Base-by-base conservation (phyloP, 2,113 vertebrate species). In the Oryzias melastigma region DNA sequence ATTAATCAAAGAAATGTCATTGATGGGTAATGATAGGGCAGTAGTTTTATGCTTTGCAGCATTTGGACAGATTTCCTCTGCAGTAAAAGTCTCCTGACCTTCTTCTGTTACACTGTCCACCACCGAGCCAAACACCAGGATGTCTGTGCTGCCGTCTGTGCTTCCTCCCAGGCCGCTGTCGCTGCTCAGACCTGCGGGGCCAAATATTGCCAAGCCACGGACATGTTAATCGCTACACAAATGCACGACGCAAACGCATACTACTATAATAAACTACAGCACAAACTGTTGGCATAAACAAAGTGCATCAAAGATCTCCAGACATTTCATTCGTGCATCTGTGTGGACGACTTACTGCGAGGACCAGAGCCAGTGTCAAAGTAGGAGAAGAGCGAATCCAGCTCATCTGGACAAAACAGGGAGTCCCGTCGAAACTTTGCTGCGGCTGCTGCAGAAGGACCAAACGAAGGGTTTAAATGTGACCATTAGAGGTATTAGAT, bases 361-460 rank as follows among this genome's bases (percentile, higher is more conserved):
- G 91, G 90, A 15, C 89, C 89, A 15, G 89, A 87, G 62, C 90
- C 94, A 16, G 94, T 96, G 92, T 98, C 96, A 88, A 98, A 98
- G 93, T 97, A 98, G 91, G 95, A 98, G 91, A 98, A 99, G 75
- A 99, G 93, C 22, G 95, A 95, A 82, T 98, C 95, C 90, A 99
- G 94, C 88, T 98, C 96, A 87, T 98, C 95, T 56, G 96, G 96
- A 91, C 95, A 97, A 93, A 98, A 98, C 65, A 99, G 91, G 73
- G 96, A 96, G 86, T 97, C 96, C 54, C 95, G 92, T 65, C 94
- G 95, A 65, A 95, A 93, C 91, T 96, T 94, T 82, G 94, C 94
- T 81, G 94, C 95, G 82, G 92, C 94, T 82, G 90, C 92, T 89
- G 90, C 86, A 88, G 17, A 82, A 25, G 1, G n/a, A 73, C 44